Conservation (phyloP, 37 sponge, comb jelly and placozoan species). For the Sycon ciliatum region DNA sequence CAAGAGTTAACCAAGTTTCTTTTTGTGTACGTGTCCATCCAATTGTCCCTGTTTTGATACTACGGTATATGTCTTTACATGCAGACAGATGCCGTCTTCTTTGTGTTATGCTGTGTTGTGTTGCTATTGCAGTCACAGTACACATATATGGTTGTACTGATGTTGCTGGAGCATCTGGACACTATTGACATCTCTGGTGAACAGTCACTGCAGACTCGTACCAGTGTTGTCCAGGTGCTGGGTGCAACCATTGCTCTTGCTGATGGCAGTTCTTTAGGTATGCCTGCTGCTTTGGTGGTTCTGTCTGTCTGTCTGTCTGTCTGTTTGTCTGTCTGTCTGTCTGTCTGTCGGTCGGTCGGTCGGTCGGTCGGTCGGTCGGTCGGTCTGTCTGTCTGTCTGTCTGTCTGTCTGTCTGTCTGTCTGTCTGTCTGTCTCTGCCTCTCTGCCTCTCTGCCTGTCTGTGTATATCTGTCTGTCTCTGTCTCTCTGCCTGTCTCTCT, state of each 20-base stretch:
- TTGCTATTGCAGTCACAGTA: neutral
- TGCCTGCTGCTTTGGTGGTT: neutral
- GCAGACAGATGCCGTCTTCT: too few species aligned
- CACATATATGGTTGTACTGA: neutral
- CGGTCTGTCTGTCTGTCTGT: constrained; percentile 2
- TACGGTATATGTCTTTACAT: neutral
- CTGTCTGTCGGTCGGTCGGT: neutral
- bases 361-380: neutral
- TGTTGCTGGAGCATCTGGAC: neutral
- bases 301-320: neutral
- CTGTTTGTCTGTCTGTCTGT: constrained; percentile 18
- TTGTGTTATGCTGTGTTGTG: neutral
- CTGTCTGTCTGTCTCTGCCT: neutral
- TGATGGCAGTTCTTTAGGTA: constrained; percentile 1
- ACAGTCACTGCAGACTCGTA: neutral
- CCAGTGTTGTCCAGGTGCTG: neutral
- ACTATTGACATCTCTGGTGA: too few species aligned
- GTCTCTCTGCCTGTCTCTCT: too few species aligned
- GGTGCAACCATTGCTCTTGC: neutral
- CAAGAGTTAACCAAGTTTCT: neutral
- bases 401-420: constrained; percentile 5
- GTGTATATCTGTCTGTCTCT: too few species aligned
- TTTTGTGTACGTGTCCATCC: neutral
- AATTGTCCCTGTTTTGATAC: neutral
- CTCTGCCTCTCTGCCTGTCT: too few species aligned